Conservation (phyloP, 2,797 vertebrate genomes). For the Petrocephalus schoutedeni region DNA sequence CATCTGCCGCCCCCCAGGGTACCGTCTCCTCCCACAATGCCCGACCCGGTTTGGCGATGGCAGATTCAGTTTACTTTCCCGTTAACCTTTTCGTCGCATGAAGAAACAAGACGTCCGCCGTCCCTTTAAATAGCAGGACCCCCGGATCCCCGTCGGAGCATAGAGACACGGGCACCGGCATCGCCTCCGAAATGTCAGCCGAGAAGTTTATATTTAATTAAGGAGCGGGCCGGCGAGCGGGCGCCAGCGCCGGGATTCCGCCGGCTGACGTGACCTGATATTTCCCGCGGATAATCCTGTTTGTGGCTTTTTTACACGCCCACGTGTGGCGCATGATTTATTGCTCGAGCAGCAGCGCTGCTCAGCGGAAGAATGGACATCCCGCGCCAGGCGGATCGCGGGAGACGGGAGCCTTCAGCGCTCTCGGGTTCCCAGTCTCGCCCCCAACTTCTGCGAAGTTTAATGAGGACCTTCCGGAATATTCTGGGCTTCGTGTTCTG, state of each 20-base stretch:
- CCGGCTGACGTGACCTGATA: conserved; percentile 29
- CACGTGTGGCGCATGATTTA: conserved; percentile 38
- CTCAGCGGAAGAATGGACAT: conserved; percentile 18
- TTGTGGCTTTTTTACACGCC: conserved; percentile 33
- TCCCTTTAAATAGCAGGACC: conserved; percentile 1
- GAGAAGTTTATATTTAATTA: conserved; percentile 40
- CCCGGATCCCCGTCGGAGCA: not conserved
- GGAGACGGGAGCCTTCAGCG: conserved; percentile 24
- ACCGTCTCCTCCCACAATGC: not conserved
- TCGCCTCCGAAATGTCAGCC: conserved; percentile 24
- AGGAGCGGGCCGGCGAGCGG: conserved; percentile 27
- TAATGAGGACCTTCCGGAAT: conserved; percentile 32
- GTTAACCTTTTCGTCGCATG: not conserved
- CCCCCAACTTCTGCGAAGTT: conserved; percentile 30
- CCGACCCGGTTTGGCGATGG: too few species aligned
- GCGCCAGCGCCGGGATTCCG: conserved; percentile 26
- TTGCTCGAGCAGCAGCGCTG: conserved; percentile 16
- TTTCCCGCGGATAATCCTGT: conserved; percentile 38
- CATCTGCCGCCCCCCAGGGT: too few species aligned
- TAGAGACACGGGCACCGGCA: not conserved
- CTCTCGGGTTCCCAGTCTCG: conserved; percentile 20
- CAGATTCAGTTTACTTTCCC: not conserved
- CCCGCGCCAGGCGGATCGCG: conserved; percentile 22
- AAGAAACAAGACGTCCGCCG: not conserved
- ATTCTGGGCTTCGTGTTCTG: not conserved